These are phyloP conservation scores for Lymantria monacha DNA, from an alignment of 2,888 invertebrate species.

Conservation along the genomic window DNA sequence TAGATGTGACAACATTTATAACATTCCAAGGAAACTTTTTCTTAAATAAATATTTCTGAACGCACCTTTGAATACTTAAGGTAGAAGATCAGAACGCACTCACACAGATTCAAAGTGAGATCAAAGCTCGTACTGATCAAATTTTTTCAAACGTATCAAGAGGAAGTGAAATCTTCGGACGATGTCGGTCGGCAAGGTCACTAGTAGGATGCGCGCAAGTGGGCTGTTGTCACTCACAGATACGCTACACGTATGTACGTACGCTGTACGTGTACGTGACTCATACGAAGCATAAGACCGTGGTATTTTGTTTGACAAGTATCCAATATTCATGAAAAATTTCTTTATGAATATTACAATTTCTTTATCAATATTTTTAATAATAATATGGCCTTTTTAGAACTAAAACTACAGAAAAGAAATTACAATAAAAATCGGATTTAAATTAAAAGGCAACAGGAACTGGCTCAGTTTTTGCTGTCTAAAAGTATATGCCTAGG, in stretches of 20 bases:
- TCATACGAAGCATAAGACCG: constrained; percentile 28
- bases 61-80: too few relatives aligned
- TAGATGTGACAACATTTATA: too few relatives aligned
- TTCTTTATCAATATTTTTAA: not conserved
- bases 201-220: constrained; percentile 75
- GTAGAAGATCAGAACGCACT: too few relatives aligned
- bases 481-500: too few relatives aligned
- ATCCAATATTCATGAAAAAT: not conserved
- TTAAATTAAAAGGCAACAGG: too few relatives aligned
- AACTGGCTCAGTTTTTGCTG: too few relatives aligned
- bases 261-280: constrained; percentile 16
- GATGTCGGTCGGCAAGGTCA: constrained; percentile 78
- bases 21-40: too few relatives aligned
- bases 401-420: too few relatives aligned
- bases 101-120: constrained; percentile 14
- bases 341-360: too few relatives aligned
- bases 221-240: constrained; percentile 55
- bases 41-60: too few relatives aligned
- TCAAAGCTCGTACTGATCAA: constrained; percentile 30
- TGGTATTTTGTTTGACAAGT: not conserved
- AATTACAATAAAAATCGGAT: too few relatives aligned
- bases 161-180: constrained; percentile 74
- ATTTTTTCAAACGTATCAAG: constrained; percentile 39
- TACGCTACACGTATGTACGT: constrained; percentile 20
- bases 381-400: not conserved